These are phyloP conservation scores for Plumapathes pennacea DNA, from an alignment of 92 coral and sea anemone genomes.

Conservation along the genomic window DNA sequence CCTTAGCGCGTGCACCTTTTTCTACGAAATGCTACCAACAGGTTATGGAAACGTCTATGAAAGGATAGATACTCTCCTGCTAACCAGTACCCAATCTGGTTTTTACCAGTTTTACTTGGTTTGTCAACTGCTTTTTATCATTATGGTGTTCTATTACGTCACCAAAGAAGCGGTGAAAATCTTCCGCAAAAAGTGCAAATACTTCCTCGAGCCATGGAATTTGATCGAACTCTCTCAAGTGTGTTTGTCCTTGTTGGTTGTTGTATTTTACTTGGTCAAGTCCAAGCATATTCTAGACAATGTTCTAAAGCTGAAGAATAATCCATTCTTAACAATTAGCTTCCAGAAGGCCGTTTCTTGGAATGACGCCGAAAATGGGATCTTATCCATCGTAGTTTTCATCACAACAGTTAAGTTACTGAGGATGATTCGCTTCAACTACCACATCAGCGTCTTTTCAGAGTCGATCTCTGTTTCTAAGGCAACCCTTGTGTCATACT, in stretches of 20 bases:
- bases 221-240: conserved; percentile 71
- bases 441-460: conserved; percentile 52
- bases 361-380: conserved; percentile 61
- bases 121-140: conserved; percentile 67
- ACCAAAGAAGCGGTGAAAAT: conserved; percentile 43
- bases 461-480: conserved; percentile 51
- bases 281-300: conserved; percentile 60
- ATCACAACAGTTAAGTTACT: conserved; percentile 61
- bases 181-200: conserved; percentile 31
- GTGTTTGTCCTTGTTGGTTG: conserved; percentile 39
- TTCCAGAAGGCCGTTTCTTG: conserved; percentile 48
- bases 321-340: conserved; percentile 63
- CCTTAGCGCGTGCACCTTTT: conserved; percentile 55
- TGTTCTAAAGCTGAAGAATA: conserved; percentile 46
- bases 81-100: conserved; percentile 59
- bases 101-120: conserved; percentile 66
- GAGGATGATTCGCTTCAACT: conserved; percentile 72
- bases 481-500: conserved; percentile 48
- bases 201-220: conserved; percentile 63
- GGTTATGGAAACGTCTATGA: conserved; percentile 56
- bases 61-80: conserved; percentile 60
- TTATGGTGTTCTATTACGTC: conserved; percentile 49
- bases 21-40: conserved; percentile 58
- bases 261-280: conserved; percentile 56
- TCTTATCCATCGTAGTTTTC: conserved; percentile 59